A percentile compares a stretch with the other conserved stretches of the same genome.
phyloP scores from a whole-genome alignment of 2,113 vertebrate species.

The Melanotaenia duboulayi region DNA sequence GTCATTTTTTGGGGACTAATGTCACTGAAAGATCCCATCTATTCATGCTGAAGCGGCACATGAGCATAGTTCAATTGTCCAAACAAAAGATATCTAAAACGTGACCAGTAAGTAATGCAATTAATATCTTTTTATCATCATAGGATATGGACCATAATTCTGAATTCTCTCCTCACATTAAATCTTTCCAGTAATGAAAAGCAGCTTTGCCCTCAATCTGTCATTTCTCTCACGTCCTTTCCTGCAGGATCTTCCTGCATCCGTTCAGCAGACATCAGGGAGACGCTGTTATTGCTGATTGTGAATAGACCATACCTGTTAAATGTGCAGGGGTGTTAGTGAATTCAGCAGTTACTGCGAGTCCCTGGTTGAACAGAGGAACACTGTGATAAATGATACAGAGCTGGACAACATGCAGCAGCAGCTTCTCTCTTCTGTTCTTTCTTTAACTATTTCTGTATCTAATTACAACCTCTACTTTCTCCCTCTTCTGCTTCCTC shows the following conservation, averaged over 20 bases:
- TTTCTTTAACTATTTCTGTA: constrained; percentile 35
- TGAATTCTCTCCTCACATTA: too few species aligned
- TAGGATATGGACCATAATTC: too few species aligned
- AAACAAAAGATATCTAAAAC: too few species aligned
- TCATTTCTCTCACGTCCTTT: not conserved
- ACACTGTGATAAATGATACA: constrained; percentile 26
- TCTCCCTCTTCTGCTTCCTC: constrained; percentile 22
- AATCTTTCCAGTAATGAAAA: too few species aligned
- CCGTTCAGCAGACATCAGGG: constrained; percentile 4
- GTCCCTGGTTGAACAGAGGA: constrained; percentile 21
- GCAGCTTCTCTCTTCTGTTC: constrained; percentile 7
- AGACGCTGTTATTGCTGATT: not conserved
- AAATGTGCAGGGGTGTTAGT: constrained; percentile 10
- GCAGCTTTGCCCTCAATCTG: not conserved
- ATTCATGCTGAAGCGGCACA: too few species aligned
- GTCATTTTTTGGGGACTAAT: too few species aligned
- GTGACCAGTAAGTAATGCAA: too few species aligned
- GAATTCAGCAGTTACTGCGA: constrained; percentile 14
- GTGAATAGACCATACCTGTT: constrained; percentile 19
- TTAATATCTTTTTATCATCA: too few species aligned
- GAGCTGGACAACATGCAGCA: not conserved
- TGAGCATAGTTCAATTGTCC: too few species aligned
- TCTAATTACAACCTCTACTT: constrained; percentile 49
- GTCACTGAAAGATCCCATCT: too few species aligned
- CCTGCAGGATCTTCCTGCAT: not conserved